Base-by-base conservation (phyloP, 2,113 vertebrate genomes). In the Dicentrarchus labrax region DNA sequence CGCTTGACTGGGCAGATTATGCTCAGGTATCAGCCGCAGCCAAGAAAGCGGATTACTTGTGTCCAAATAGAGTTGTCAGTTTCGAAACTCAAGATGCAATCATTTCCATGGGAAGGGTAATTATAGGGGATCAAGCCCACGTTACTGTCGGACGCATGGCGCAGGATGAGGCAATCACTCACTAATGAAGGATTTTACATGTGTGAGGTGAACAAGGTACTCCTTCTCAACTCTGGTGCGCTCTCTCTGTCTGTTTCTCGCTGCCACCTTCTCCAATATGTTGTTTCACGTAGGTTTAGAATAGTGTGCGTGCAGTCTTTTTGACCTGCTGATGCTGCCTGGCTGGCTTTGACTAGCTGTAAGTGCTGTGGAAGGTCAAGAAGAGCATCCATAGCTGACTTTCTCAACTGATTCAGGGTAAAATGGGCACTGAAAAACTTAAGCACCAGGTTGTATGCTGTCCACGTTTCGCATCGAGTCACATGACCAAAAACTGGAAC, bases 11-110 rank as follows among this genome's bases (percentile, higher is more conserved):
- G 87, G 85, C 90, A 94, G 94, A 94, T 95, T 94, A 93, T 94
- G 93, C 92, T 94, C 93, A 95, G 94, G 94, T 95, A 94, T 95
- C 94, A 93, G 89, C 92, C 88, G 85, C 91, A 92, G 90, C 86
- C 81, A 81, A 90, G 93, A 93, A 93, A 94, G 90, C 93, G 94
- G 93, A 95, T 95, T 95, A 94, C 91, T 93, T 94, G 89, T 89
- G 92, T 93, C 92, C 93, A 95, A 95, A 95, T 95, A 94, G 93
- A 95, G 93, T 93, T 94, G 94, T 94, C 94, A 94, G 94, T 95
- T 94, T 94, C 89, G 91, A 94, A 95, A 95, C 89, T 94, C 92
- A 86, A 93, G 91, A 94, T 93, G 91, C 89, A 92, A 93, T 95
- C 92, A 94, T 94, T 93, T 94, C 90, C 91, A 91, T 78, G 72